Conservation (phyloP, 2,888 invertebrate species). For the Sepioteuthis lessoniana region DNA sequence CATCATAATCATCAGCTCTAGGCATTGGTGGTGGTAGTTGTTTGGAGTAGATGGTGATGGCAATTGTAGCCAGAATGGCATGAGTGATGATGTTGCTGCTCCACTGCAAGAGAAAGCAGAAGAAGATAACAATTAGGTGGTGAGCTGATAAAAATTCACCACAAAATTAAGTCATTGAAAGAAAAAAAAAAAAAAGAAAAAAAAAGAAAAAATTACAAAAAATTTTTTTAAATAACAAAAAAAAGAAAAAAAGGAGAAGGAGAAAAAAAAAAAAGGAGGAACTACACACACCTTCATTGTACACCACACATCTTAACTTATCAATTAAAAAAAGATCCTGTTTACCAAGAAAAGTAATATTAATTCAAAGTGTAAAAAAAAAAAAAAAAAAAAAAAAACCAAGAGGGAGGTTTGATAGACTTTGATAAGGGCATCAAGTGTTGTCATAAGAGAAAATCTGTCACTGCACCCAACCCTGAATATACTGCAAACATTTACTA, state of each 20-base stretch:
- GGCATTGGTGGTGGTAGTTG: background rate
- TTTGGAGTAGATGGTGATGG: background rate
- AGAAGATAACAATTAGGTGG: slow-evolving; percentile 14
- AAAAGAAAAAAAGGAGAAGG: background rate
- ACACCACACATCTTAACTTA: slow-evolving; percentile 40
- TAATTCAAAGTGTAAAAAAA: too few species aligned
- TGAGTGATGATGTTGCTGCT: background rate
- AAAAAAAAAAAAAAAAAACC: too few species aligned
- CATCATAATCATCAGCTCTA: background rate
- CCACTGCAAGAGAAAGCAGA: slow-evolving; percentile 44
- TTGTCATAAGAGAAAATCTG: too few species aligned
- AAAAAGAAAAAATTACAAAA: background rate
- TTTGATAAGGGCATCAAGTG: too few species aligned
- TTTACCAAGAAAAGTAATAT: background rate
- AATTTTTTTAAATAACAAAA: too few species aligned
- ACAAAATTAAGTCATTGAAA: background rate
- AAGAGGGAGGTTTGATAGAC: too few species aligned
- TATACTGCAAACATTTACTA: too few species aligned
- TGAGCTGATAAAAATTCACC: background rate
- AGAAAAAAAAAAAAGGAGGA: background rate
- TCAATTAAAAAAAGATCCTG: slow-evolving; percentile 26
- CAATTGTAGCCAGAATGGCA: background rate
- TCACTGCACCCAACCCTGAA: too few species aligned
- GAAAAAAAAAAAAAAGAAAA: background rate
- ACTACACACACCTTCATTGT: slow-evolving; percentile 45